Evolutionary conservation across 2,113 vertebrate species (phyloP).

Genomic region (Aptenodytes forsteri): DNA sequence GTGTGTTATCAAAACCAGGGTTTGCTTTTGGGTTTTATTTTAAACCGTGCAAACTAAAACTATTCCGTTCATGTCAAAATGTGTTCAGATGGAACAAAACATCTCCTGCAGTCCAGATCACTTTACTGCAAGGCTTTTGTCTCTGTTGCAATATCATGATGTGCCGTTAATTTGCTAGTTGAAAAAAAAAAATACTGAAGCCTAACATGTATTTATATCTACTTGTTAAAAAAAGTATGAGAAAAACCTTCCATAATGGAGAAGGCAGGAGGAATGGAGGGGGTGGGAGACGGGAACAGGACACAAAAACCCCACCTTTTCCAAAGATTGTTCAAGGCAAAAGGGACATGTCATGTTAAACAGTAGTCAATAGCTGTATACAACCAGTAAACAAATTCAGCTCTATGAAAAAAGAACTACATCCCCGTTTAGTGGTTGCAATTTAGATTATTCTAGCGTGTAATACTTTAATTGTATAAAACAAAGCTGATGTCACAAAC

Average conservation of each 20-base stretch:
- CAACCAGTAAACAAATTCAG: constrained; percentile 91
- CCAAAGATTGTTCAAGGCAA: constrained; percentile 48
- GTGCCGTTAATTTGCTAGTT: constrained; percentile 22
- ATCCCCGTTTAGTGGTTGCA: constrained; percentile 86
- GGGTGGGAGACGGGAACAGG: constrained; percentile 48
- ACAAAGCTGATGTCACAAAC: constrained; percentile 92
- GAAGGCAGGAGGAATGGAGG: constrained; percentile 19
- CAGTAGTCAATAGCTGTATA: constrained; percentile 85
- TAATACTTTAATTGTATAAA: constrained; percentile 96
- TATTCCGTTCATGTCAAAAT: not conserved
- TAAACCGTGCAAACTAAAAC: not conserved
- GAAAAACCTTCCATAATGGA: constrained; percentile 50
- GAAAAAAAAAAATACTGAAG: not conserved
- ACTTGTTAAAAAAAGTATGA: constrained; percentile 41
- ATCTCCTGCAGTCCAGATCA: constrained; percentile 30
- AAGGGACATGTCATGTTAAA: constrained; percentile 84
- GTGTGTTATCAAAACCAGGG: not conserved
- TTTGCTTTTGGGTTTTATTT: not conserved
- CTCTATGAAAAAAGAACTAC: constrained; percentile 81
- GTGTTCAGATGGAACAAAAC: not conserved
- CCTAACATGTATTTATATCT: constrained; percentile 17
- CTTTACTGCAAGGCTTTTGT: constrained; percentile 2
- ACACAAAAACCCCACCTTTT: constrained; percentile 47
- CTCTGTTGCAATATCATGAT: constrained; percentile 7
- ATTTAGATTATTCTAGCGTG: constrained; percentile 96